Evolutionary conservation across 23 tunicate species (phyloP), one percentile per base, ranked within the genome.

Genomic region (Ascidia mentula): DNA sequence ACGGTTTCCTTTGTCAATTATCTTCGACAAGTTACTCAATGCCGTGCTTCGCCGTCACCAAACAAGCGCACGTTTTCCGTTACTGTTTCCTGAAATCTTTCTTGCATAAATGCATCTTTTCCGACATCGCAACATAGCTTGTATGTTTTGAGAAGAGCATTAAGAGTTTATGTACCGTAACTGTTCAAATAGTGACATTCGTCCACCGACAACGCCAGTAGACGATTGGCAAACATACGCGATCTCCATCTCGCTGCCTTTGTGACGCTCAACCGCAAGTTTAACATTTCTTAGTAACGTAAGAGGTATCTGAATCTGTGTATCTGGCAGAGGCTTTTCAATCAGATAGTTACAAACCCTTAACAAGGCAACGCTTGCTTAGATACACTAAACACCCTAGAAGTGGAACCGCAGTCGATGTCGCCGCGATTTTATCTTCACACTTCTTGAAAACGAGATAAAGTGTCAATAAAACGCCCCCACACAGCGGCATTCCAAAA

Each of bases 21-120:
- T 9, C 15, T 42, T 53, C 24, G 65, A 9, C 24, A 9, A 53
- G 65, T 9, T 53, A 3, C 13, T 5, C 24, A 53, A 6, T 53
- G 24, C n/a, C 13, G 65, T 6, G 65, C 65, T 53, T 26, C 65
- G 24, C 24, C 24, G 65, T 53, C 65, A 53, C 24, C 65, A 53
- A 53, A 53, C 65, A 53, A 53, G 24, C 65, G 65, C 65, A 26
- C 22, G 65, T 28, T 53, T 53, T 53, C 65, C 65, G 65, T 53
- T 53, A 28, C 13, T 28, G 65, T 53, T 53, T 53, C 65, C 65
- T 53, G 65, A 26, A 9, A 1, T 28, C 24, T 9, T 9, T 9
- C 4, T 20, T 9, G 7, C 1, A 28, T 53, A 53, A 53, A 9
- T 53, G 24, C 65, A 53, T 6, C 65, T 53, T 53, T n/a, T n/a